Evolutionary conservation across 2,113 vertebrate species (phyloP).

Genomic region (Heloderma charlesbogerti): DNA sequence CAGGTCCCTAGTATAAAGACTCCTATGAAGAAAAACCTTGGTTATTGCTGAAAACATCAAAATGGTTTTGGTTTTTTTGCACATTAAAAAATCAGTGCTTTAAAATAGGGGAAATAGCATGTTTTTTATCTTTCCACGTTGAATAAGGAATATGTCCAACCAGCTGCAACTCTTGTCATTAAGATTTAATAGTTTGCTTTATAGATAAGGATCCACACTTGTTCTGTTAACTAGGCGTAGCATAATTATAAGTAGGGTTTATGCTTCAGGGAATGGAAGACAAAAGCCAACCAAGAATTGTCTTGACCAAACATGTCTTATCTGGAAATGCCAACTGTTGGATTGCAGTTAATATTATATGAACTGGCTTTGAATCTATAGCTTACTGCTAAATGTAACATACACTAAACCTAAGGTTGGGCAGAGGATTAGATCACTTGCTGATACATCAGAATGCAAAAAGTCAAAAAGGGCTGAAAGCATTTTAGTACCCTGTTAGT

Average conservation of each 20-base stretch:
- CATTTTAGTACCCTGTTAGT: background rate
- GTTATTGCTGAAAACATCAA: background rate
- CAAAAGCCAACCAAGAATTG: background rate
- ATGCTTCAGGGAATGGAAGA: background rate
- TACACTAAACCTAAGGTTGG: background rate
- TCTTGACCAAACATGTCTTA: background rate
- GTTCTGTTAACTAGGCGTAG: background rate
- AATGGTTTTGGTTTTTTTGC: background rate
- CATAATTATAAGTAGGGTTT: background rate
- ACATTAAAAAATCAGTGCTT: background rate
- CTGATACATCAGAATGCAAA: background rate
- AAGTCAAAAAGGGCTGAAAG: background rate
- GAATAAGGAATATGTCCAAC: no score
- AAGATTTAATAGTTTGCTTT: background rate
- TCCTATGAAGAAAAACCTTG: background rate
- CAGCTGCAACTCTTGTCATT: background rate
- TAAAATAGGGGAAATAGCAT: background rate
- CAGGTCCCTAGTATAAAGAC: no score
- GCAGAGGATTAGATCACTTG: background rate
- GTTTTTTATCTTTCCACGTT: no score
- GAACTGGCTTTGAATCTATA: background rate
- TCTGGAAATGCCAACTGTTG: background rate
- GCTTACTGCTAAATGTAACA: background rate
- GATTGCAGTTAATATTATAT: background rate
- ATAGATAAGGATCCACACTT: background rate